phyloP scores from a whole-genome alignment of 2,888 invertebrate species.

The Neuroscelio doddi region DNA sequence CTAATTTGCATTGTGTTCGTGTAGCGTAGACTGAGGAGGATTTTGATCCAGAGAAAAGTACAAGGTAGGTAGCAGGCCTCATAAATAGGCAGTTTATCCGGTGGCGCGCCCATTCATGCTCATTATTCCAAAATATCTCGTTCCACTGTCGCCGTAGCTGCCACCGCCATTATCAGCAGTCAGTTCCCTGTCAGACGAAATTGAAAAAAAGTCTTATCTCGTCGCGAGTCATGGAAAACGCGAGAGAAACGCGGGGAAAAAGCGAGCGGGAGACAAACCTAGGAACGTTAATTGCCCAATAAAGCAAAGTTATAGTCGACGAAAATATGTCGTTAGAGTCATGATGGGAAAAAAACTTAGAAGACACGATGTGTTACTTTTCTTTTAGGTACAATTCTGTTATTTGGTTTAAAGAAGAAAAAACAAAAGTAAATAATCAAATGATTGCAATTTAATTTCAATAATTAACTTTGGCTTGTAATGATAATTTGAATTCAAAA shows the following conservation, averaged over 20 bases:
- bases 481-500: too few relatives aligned
- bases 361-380: conserved; percentile 14
- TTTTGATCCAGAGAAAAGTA: conserved; percentile 48
- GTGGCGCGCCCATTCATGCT: conserved; percentile 69
- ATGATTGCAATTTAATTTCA: too few relatives aligned
- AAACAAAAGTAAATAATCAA: too few relatives aligned
- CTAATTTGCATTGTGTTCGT: conserved; percentile 10
- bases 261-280: conserved; percentile 32
- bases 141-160: conserved; percentile 53
- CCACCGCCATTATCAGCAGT: conserved; percentile 49
- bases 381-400: conserved; percentile 1
- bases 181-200: conserved; percentile 55
- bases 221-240: conserved; percentile 38
- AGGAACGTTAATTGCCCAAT: conserved; percentile 71
- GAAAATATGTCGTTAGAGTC: conserved; percentile 61
- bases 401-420: too few relatives aligned
- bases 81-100: conserved; percentile 70
- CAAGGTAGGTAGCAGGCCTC: conserved; percentile 59
- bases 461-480: too few relatives aligned
- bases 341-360: conserved; percentile 50
- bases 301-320: conserved; percentile 67
- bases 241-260: conserved; percentile 17
- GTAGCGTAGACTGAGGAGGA: conserved; percentile 46
- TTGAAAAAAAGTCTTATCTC: conserved; percentile 60
- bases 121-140: conserved; percentile 72